Evolutionary conservation across 2,888 invertebrate species (phyloP), one percentile per base, ranked within the genome.

Genomic region (Hirtodrosophila confusa): DNA sequence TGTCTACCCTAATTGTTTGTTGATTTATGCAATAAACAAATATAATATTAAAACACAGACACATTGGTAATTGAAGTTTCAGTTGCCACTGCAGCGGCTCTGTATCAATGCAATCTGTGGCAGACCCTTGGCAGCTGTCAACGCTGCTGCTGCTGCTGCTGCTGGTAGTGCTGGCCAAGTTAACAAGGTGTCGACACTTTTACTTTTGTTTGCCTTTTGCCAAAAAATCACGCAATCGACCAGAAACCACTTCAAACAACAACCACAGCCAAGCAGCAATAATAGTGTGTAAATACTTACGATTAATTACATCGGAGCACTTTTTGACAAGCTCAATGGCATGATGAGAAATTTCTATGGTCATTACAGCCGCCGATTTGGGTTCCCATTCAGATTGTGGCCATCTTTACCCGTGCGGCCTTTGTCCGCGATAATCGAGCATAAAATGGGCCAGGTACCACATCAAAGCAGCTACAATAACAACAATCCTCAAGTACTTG

Each of bases 301-400:
- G 86, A 83, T 83, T 80, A 86, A 83, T 83, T 80, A 86, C 78
- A 72, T 29, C 72, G 57, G 60, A 74, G 74, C 67, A 65, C 68
- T 47, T 64, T 65, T 58, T 69, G 74, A 73, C 73, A 60, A 69
- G 69, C 69, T 74, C 78, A 78, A 75, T 77, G 70, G 67, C 54
- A 54, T 64, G 57, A 69, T 68, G 79, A 47, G 84, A 69, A 76
- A 80, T 78, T 75, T 82, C 75, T 75, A 78, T 69, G 66, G 50
- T 48, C 75, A 50, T 63, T 70, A 65, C 45, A 61, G 27, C 44
- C 62, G 31, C 48, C 54, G 57, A 58, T 48, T 54, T 49, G 33
- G 61, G 39, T 49, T 37, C 48, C 12, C 48, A 44, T 31, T 33
- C 61, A 17, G 29, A 35, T 58, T 55, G 49, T 35, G 57, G 27